phyloP scores from a whole-genome alignment of 2,113 vertebrate species.

The Mobula birostris region DNA sequence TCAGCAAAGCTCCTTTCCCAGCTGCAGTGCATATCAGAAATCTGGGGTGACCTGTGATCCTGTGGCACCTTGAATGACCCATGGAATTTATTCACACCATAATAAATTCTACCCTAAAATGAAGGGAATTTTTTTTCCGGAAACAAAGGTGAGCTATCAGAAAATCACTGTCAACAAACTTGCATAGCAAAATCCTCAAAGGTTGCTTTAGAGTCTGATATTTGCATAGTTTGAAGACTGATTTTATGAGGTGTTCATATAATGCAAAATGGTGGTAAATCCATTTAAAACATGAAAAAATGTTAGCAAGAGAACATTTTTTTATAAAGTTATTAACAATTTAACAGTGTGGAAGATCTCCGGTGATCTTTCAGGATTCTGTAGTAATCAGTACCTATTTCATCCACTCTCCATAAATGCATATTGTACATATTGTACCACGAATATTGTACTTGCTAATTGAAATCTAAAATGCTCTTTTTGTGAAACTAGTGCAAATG shows the following conservation, averaged over 20 bases:
- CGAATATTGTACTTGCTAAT: neutral
- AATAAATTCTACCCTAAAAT: constrained; percentile 25
- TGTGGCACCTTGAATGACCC: neutral
- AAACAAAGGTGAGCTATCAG: neutral
- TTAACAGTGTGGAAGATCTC: neutral
- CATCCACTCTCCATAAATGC: no score
- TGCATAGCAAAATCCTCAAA: neutral
- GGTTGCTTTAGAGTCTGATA: neutral
- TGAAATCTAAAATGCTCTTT: neutral
- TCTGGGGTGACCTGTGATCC: neutral
- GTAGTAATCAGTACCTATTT: neutral
- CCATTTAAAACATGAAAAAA: neutral
- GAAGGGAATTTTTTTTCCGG: neutral
- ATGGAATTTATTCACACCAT: neutral
- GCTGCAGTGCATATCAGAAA: neutral
- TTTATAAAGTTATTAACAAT: neutral
- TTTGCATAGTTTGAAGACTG: neutral
- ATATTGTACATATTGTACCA: no score
- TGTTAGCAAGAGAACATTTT: neutral
- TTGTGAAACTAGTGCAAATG: neutral
- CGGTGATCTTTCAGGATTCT: neutral
- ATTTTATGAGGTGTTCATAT: neutral
- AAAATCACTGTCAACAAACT: neutral
- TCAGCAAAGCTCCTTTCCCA: neutral
- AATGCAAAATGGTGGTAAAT: neutral